Conservation (phyloP, 2,113 vertebrate species). For the Pterophyllum scalare region DNA sequence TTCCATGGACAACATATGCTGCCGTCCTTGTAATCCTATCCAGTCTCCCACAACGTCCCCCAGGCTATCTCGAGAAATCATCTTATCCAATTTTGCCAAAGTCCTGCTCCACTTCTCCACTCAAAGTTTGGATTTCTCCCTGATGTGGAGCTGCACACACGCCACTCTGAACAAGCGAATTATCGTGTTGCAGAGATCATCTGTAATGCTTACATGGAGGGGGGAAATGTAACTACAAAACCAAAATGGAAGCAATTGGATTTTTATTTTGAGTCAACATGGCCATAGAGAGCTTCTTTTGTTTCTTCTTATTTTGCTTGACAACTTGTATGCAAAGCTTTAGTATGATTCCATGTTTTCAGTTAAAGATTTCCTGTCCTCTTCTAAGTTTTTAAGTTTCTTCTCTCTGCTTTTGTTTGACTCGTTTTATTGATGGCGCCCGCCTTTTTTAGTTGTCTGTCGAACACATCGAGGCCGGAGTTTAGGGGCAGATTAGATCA, state of each 20-base stretch:
- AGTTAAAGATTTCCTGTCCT: constrained; percentile 28
- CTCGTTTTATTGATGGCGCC: constrained; percentile 43
- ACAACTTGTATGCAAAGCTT: constrained; percentile 59
- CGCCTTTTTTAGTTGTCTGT: constrained; percentile 41
- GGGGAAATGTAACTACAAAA: constrained; percentile 30
- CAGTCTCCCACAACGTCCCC: not conserved
- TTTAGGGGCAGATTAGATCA: constrained; percentile 27
- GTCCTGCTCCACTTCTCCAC: constrained; percentile 69
- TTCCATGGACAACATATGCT: constrained; percentile 42
- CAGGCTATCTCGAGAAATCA: constrained; percentile 74
- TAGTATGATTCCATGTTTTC: constrained; percentile 24
- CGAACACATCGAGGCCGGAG: not conserved
- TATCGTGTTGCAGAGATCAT: constrained; percentile 2
- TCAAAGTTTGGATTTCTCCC: constrained; percentile 28
- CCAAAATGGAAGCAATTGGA: constrained; percentile 45
- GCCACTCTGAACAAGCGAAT: constrained; percentile 30
- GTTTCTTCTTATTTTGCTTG: constrained; percentile 32
- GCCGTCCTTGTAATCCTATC: constrained; percentile 61
- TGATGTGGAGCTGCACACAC: constrained; percentile 38
- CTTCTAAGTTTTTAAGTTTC: constrained; percentile 34
- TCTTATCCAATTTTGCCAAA: constrained; percentile 90
- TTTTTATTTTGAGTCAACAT: constrained; percentile 44
- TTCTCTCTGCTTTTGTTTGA: constrained; percentile 36
- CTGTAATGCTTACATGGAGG: not conserved
- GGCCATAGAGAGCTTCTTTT: constrained; percentile 56